Percentiles rank a stretch among this genome's conserved stretches.
Evolutionary conservation across 2,797 vertebrate genomes (phyloP).

Genomic region (Danio jaintianensis): DNA sequence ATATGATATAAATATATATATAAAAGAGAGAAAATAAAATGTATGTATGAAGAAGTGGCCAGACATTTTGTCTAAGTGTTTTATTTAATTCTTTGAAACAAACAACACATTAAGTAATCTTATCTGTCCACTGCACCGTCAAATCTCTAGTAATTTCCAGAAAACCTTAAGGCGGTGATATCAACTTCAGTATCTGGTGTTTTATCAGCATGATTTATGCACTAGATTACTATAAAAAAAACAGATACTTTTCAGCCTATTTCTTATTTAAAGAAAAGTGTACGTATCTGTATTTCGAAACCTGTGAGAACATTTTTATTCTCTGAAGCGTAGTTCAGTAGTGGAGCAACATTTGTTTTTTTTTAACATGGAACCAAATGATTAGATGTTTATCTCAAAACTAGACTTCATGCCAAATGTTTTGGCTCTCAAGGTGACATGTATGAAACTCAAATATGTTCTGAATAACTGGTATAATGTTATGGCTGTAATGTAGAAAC

Average conservation of each 20-base stretch:
- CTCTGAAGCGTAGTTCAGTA: not conserved
- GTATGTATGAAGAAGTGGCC: conserved; percentile 76
- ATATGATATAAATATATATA: conserved; percentile 68
- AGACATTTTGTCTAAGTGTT: conserved; percentile 41
- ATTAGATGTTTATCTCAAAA: not conserved
- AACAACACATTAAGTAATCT: not conserved
- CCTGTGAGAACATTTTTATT: not conserved
- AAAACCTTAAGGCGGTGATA: not conserved
- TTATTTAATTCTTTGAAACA: not conserved
- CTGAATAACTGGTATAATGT: not conserved
- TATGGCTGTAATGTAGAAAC: not conserved
- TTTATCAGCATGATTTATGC: not conserved
- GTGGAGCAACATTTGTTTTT: not conserved
- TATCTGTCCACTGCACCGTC: not conserved
- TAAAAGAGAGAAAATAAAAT: conserved; percentile 80
- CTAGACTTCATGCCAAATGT: not conserved
- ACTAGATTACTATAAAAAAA: not conserved
- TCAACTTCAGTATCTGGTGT: not conserved
- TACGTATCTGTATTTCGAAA: not conserved
- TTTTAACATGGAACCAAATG: not conserved
- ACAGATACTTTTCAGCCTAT: not conserved
- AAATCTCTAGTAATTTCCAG: not conserved
- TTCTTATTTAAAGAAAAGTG: not conserved
- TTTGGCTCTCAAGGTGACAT: not conserved
- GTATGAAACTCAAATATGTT: not conserved